Evolutionary conservation across 2,113 vertebrate species (phyloP).

Genomic region (Pionites leucogaster): DNA sequence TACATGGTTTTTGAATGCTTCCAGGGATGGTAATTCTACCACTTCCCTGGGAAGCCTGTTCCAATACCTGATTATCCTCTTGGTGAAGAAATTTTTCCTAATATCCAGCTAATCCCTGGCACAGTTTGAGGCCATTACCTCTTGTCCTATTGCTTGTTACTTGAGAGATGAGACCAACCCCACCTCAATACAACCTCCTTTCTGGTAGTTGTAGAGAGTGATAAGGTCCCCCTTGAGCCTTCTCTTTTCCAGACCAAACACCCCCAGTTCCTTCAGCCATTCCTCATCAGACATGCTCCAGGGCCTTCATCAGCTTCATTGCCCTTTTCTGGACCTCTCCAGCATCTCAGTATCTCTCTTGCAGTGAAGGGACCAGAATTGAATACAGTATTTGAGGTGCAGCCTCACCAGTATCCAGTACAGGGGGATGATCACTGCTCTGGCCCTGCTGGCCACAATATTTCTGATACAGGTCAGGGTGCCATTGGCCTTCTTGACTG

Average conservation of each 20-base stretch:
- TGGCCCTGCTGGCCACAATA: background rate
- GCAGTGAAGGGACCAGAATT: background rate
- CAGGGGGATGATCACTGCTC: background rate
- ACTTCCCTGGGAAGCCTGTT: background rate
- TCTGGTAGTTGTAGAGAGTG: background rate
- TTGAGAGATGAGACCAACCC: background rate
- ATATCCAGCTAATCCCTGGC: background rate
- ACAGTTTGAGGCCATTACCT: background rate
- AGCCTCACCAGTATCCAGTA: background rate
- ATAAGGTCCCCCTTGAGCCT: background rate
- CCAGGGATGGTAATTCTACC: background rate
- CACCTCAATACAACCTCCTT: background rate
- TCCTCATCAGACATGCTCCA: background rate
- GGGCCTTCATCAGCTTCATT: background rate
- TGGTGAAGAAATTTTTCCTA: background rate
- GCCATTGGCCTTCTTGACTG: background rate
- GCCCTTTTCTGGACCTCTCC: background rate
- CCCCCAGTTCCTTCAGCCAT: background rate
- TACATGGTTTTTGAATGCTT: background rate
- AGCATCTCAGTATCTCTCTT: background rate
- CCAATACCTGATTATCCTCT: background rate
- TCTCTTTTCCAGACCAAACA: background rate
- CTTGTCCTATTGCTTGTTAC: background rate
- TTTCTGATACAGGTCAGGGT: background rate
- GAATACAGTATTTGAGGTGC: background rate